A percentile compares a stretch with the other conserved stretches of the same genome.
These are phyloP conservation scores for Myxocyprinus asiaticus DNA, from an alignment of 2,113 vertebrate genomes.

Conservation along the genomic window DNA sequence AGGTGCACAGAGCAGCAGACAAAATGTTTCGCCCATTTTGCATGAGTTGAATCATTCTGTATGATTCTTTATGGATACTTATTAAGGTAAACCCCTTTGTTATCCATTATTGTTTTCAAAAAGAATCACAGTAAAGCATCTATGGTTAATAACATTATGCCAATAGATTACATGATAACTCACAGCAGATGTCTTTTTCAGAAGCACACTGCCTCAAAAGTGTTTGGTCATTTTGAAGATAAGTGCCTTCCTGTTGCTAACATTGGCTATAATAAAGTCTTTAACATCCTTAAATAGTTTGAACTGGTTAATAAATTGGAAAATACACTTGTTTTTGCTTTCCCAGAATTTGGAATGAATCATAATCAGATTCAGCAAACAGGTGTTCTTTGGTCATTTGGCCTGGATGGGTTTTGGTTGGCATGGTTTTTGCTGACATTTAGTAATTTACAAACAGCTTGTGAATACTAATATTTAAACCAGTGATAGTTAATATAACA, in stretches of 20 bases:
- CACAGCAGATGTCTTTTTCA: too few relatives aligned
- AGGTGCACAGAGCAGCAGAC: too few relatives aligned
- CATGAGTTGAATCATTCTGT: too few relatives aligned
- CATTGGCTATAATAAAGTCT: background rate
- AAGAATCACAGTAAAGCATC: too few relatives aligned
- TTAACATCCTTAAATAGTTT: background rate
- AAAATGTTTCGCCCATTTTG: too few relatives aligned
- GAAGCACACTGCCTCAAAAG: too few relatives aligned
- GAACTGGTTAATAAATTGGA: background rate
- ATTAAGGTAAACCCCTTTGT: too few relatives aligned
- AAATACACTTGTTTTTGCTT: background rate
- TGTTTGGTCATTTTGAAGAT: background rate
- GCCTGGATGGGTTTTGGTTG: constrained; percentile 23
- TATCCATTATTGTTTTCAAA: too few relatives aligned
- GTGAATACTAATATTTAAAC: constrained; percentile 21
- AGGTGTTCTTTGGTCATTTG: constrained; percentile 19
- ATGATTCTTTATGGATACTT: too few relatives aligned
- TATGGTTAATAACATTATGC: too few relatives aligned
- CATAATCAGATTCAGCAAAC: background rate
- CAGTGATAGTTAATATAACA: background rate
- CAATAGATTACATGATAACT: too few relatives aligned
- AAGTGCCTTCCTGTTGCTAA: background rate
- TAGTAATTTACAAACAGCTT: constrained; percentile 25
- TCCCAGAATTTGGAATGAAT: background rate
- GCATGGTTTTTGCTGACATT: constrained; percentile 22